Conservation (phyloP, 2,113 vertebrate genomes). For the Polypterus senegalus region DNA sequence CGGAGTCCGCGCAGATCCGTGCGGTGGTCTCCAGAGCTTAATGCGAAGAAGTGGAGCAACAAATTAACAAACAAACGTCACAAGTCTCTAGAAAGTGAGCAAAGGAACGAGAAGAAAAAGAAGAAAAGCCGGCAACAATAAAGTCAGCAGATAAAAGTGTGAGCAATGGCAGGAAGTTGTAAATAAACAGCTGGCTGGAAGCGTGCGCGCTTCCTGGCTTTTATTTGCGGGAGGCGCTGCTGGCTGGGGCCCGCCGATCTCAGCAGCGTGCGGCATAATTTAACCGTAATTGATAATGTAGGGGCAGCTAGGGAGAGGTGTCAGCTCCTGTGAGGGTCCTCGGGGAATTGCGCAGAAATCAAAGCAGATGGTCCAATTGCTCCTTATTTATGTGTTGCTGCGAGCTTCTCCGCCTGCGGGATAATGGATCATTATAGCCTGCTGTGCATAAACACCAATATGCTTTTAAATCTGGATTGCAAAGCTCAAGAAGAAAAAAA, state of each 20-base stretch:
- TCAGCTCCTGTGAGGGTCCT: slow-evolving; percentile 57
- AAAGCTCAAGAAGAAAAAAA: slow-evolving; percentile 62
- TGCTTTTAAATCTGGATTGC: slow-evolving; percentile 90
- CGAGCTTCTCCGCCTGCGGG: slow-evolving; percentile 63
- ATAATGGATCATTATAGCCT: slow-evolving; percentile 97
- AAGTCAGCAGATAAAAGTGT: slow-evolving; percentile 27
- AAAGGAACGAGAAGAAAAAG: no score
- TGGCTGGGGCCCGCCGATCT: slow-evolving; percentile 57
- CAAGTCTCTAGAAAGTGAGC: slow-evolving; percentile 34
- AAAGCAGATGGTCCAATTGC: slow-evolving; percentile 96
- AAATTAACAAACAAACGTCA: no score
- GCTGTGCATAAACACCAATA: slow-evolving; percentile 92
- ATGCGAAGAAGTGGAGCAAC: no score
- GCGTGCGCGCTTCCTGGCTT: slow-evolving; percentile 60
- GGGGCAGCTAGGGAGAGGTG: slow-evolving; percentile 86
- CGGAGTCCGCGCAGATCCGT: no score
- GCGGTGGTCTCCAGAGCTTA: no score
- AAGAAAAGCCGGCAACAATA: not conserved
- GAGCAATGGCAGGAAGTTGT: slow-evolving; percentile 49
- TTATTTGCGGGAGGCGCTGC: slow-evolving; percentile 48
- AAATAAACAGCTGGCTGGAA: slow-evolving; percentile 64
- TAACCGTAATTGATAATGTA: slow-evolving; percentile 97
- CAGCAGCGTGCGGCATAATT: slow-evolving; percentile 60
- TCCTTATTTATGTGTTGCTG: slow-evolving; percentile 91
- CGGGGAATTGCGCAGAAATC: slow-evolving; percentile 81